Base-by-base conservation (phyloP, 2,797 vertebrate genomes). In the Craterocephalus amniculus region DNA sequence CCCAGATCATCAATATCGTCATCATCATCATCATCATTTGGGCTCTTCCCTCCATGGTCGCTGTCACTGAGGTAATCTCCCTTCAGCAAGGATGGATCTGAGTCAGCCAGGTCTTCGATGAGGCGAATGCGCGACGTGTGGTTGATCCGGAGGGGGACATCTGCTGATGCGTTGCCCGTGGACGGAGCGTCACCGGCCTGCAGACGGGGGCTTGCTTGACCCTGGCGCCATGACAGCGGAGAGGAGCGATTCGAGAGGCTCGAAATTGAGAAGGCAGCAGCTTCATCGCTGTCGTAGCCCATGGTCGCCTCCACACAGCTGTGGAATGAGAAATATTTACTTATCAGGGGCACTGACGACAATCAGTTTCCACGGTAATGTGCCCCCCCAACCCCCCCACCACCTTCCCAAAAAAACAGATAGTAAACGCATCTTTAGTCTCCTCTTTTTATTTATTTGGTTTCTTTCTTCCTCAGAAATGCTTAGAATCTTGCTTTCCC, bases 221-320 rank as follows among this genome's bases (percentile, higher is more conserved):
- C 97, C 0, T 97, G 97, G 66, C 96, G 96, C 97, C 97, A 98
- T 2, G 97, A 98, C 45, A 99, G 86, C 0, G 96, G 97, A 0
- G 97, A 99, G 0, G 97, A 99, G 80, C 96, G 96, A 81, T 97
- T 99, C 54, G 97, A 99, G 12, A 97, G 85, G 75, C 96, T 98
- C 86, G 96, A 97, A 43, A 98, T 85, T 2, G 97, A 97, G 76
- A 95, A 96, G 0, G 96, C 89, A 57, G 97, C 97, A 66, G 96
- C 95, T 24, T 99, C 97, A 0, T 99, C 97, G 0, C 97, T 97
- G 92, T 99, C 97, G 0, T 98, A 98, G 91, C 95, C 97, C 73
- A 87, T 78, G 48, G 89, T 92, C 80, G 93, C 96, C 78, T 98
- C 97, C 67, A 96, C 91, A 49, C 95, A 95, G 90, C 97, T 98